phyloP scores from a whole-genome alignment of 1,140 invertebrate genomes.

The Heliconius nattereri region DNA sequence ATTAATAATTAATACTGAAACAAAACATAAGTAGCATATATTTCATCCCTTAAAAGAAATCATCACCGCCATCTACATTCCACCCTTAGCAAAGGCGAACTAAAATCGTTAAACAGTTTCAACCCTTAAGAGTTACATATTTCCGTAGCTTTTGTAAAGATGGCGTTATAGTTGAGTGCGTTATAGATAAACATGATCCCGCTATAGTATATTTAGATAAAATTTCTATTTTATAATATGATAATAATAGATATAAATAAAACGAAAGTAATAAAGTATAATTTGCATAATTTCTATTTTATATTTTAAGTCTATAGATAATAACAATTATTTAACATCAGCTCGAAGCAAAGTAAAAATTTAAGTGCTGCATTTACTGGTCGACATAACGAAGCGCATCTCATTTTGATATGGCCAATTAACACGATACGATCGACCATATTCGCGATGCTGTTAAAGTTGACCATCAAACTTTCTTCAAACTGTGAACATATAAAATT shows the following conservation, averaged over 20 bases:
- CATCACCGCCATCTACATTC: conserved; percentile 50
- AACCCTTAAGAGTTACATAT: conserved; percentile 38
- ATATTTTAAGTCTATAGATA: not conserved
- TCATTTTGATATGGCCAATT: conserved; percentile 30
- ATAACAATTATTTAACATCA: conserved; percentile 3
- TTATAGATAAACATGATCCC: not conserved
- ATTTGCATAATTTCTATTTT: not conserved
- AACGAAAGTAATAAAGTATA: not conserved
- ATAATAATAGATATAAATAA: not conserved
- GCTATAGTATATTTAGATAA: too few relatives aligned
- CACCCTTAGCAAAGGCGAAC: conserved; percentile 47
- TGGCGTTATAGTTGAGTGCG: conserved; percentile 31
- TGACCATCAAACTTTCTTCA: conserved; percentile 29
- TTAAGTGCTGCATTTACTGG: conserved; percentile 10
- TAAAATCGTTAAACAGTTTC: conserved; percentile 48
- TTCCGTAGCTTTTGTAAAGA: conserved; percentile 30
- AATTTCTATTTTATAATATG: too few relatives aligned
- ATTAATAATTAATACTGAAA: not conserved
- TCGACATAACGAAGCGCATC: conserved; percentile 24
- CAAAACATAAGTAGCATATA: not conserved
- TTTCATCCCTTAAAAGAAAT: conserved; percentile 37
- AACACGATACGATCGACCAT: conserved; percentile 28
- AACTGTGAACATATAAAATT: conserved; percentile 19
- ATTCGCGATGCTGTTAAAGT: conserved; percentile 31
- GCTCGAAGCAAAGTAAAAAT: conserved; percentile 14